Conservation (phyloP, 2,888 invertebrate species). For the Lumbricus terrestris region DNA sequence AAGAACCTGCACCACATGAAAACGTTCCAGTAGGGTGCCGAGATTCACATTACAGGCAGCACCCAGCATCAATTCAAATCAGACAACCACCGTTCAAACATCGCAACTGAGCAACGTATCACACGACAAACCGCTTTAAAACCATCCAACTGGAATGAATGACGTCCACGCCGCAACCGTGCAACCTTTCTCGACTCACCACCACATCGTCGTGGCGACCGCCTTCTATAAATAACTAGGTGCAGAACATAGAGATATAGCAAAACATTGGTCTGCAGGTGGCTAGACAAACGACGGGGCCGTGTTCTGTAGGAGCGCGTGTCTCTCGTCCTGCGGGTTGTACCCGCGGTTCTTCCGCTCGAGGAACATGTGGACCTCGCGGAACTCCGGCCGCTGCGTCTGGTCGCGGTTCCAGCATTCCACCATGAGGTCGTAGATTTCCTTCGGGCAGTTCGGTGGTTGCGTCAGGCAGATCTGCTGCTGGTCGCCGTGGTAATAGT, state of each 20-base stretch:
- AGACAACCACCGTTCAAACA: neutral
- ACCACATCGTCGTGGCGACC: neutral
- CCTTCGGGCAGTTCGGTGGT: constrained; percentile 77
- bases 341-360: constrained; percentile 62
- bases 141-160: neutral
- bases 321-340: constrained; percentile 54
- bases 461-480: constrained; percentile 65
- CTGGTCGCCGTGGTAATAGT: constrained; percentile 71
- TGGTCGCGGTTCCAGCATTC: constrained; percentile 87
- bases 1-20: neutral
- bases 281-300: constrained; percentile 3
- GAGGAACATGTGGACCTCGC: constrained; percentile 83
- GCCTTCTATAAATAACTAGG: neutral
- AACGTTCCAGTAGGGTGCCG: neutral
- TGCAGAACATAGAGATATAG: neutral
- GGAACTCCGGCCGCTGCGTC: constrained; percentile 78
- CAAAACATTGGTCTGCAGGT: neutral
- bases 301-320: neutral
- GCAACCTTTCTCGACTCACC: neutral
- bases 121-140: neutral
- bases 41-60: neutral
- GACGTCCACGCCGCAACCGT: neutral
- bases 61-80: too few relatives aligned
- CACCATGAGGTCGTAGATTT: constrained; percentile 86
- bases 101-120: neutral